Conservation (phyloP, 2,113 vertebrate species). For the Myocastor coypus region DNA sequence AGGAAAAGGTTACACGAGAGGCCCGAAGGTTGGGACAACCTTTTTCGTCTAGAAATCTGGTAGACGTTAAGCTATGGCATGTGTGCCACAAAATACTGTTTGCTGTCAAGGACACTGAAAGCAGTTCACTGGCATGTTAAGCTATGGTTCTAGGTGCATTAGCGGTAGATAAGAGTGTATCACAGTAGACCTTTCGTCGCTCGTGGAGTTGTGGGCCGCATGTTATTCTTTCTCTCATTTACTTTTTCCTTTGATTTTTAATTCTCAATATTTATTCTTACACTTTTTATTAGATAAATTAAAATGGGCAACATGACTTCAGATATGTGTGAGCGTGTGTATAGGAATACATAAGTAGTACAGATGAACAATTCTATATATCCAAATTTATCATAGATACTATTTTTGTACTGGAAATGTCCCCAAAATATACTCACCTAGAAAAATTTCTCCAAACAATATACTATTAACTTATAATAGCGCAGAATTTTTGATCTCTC, state of each 20-base stretch:
- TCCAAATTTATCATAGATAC: not conserved
- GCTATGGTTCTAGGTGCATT: not conserved
- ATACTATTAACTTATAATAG: not conserved
- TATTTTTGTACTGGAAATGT: not conserved
- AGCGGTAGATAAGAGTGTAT: not conserved
- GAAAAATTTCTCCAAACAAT: not conserved
- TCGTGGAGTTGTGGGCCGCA: not conserved
- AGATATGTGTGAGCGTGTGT: no score
- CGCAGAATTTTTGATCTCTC: not conserved
- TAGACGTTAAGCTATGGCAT: not conserved
- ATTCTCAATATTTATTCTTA: not conserved
- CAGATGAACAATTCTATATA: not conserved
- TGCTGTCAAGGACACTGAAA: not conserved
- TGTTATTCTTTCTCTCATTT: not conserved
- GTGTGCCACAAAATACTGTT: not conserved
- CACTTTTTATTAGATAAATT: not conserved
- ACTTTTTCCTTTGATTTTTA: not conserved
- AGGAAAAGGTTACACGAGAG: not conserved
- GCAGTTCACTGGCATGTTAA: not conserved
- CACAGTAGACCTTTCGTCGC: not conserved
- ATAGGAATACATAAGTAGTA: not conserved
- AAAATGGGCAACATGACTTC: not conserved
- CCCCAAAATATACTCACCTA: not conserved
- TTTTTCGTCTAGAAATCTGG: not conserved
- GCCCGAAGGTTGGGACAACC: not conserved